These are phyloP conservation scores for Tragopan temminckii DNA, from an alignment of 2,797 vertebrate species.

Conservation along the genomic window DNA sequence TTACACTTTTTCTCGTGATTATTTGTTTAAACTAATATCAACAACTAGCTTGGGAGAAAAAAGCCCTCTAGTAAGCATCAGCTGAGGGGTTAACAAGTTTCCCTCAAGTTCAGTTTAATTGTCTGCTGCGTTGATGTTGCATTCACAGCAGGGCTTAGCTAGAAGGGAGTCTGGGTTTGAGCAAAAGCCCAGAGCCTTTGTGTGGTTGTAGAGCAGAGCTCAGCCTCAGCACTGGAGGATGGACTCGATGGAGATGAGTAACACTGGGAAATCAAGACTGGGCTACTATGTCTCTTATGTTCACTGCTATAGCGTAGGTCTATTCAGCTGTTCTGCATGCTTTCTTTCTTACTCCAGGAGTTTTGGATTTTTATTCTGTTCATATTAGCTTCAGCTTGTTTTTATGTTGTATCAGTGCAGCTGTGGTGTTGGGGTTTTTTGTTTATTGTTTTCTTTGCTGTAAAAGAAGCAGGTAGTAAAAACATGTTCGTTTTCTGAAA, in stretches of 20 bases:
- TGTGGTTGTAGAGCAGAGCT: neutral
- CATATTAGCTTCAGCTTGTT: neutral
- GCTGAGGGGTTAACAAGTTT: slow-evolving; percentile 47
- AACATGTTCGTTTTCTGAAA: neutral
- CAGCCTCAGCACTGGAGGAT: neutral
- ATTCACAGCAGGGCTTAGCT: slow-evolving; percentile 9
- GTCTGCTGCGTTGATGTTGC: neutral
- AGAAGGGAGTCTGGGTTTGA: slow-evolving; percentile 10
- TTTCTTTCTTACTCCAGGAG: neutral
- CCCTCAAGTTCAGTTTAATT: slow-evolving; percentile 26
- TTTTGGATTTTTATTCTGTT: neutral
- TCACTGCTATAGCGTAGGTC: slow-evolving; percentile 84
- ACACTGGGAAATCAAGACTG: neutral
- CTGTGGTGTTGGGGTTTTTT: neutral
- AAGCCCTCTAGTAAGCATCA: neutral
- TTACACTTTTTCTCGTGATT: neutral
- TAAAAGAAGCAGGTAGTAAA: neutral
- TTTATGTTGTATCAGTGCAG: neutral
- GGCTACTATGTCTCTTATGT: slow-evolving; percentile 65
- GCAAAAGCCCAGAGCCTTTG: neutral
- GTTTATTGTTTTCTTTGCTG: neutral
- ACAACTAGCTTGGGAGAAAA: neutral
- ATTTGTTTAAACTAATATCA: neutral
- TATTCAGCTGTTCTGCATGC: neutral
- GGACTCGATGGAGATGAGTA: slow-evolving; percentile 12